phyloP scores from a whole-genome alignment of 1,140 invertebrate genomes.

The Hydropsyche tenuis region DNA sequence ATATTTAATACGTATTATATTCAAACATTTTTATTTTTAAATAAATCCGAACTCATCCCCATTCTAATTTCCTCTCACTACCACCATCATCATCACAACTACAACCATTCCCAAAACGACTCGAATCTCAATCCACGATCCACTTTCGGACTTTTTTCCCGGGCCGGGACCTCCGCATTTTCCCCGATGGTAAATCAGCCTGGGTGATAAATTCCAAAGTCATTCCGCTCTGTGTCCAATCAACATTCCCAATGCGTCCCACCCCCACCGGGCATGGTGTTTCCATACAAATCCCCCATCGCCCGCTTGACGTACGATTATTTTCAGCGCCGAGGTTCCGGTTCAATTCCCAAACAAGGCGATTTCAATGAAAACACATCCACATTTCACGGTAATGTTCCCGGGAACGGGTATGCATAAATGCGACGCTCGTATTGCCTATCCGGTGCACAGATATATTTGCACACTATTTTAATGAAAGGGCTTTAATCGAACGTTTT shows the following conservation, averaged over 20 bases:
- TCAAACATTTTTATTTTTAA: too few species aligned
- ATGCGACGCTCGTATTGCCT: constrained; percentile 26
- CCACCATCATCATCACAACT: too few species aligned
- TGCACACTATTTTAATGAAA: background rate
- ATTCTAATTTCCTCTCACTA: too few species aligned
- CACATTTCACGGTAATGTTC: constrained; percentile 49
- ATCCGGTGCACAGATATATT: constrained; percentile 9
- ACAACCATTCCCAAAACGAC: too few species aligned
- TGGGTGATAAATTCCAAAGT: constrained; percentile 45
- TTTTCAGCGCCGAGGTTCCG: constrained; percentile 47
- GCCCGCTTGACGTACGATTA: constrained; percentile 47
- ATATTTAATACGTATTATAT: too few species aligned
- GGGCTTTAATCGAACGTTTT: too few species aligned
- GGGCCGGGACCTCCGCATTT: background rate
- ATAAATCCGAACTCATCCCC: too few species aligned
- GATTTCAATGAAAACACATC: constrained; percentile 51
- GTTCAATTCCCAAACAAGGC: constrained; percentile 51
- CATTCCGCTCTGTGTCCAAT: constrained; percentile 48
- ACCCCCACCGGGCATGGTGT: background rate
- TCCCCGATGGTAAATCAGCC: constrained; percentile 42
- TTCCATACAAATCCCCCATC: constrained; percentile 27
- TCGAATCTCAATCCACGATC: too few species aligned
- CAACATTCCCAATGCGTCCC: constrained; percentile 41
- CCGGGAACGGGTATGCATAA: constrained; percentile 41
- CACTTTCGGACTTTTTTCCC: background rate